A percentile compares a stretch with the other conserved stretches of the same genome.
phyloP scores from a whole-genome alignment of 2,797 vertebrate genomes.

The Bradypodion pumilum region DNA sequence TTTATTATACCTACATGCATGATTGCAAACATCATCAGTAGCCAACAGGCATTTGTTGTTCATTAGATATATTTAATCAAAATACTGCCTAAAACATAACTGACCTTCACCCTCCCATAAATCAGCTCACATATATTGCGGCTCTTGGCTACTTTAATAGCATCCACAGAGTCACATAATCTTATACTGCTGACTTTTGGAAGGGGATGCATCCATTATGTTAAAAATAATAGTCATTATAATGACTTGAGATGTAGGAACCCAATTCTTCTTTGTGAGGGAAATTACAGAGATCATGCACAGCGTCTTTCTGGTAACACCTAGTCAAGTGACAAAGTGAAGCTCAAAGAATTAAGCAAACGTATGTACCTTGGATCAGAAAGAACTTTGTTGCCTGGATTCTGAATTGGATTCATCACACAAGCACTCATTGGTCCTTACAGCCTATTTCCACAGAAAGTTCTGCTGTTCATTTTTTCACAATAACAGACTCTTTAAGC shows the following conservation, averaged over 20 bases:
- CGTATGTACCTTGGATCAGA: background rate
- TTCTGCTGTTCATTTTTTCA: background rate
- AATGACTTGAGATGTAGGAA: background rate
- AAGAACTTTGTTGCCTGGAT: background rate
- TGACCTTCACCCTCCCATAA: background rate
- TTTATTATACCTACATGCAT: background rate
- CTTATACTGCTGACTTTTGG: background rate
- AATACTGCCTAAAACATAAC: background rate
- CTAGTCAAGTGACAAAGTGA: background rate
- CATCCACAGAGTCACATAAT: background rate
- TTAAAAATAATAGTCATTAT: background rate
- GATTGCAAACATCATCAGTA: background rate
- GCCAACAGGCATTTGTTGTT: background rate
- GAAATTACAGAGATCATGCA: background rate
- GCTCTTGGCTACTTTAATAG: background rate
- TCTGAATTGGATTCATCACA: background rate
- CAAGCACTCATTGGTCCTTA: background rate
- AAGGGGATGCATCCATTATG: background rate
- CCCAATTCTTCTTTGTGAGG: background rate
- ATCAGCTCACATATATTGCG: background rate
- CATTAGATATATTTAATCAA: background rate
- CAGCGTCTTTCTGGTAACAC: background rate
- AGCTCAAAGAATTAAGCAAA: background rate
- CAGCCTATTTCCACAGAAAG: background rate
- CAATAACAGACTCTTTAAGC: conserved; percentile 2